These are phyloP conservation scores for Lasioglossum morio DNA, from an alignment of 2,888 invertebrate genomes.

Conservation along the genomic window DNA sequence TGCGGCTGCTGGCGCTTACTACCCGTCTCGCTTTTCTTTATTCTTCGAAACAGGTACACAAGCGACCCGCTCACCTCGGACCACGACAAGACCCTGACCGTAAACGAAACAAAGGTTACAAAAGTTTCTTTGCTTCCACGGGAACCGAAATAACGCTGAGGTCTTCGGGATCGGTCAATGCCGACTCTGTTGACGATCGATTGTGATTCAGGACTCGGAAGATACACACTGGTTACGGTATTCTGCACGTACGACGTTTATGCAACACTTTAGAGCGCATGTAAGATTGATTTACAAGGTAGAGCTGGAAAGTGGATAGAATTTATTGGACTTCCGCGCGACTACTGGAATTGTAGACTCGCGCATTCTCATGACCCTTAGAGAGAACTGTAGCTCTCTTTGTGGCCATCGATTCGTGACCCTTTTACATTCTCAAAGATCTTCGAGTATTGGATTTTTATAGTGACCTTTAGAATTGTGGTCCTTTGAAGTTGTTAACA, in stretches of 20 bases:
- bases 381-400: not conserved
- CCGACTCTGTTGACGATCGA: not conserved
- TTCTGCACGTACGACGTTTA: not conserved
- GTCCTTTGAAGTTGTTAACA: not conserved
- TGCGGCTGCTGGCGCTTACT: not conserved
- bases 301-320: not conserved
- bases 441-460: not conserved
- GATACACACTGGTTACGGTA: not conserved
- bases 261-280: not conserved
- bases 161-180: slow-evolving; percentile 15
- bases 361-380: not conserved
- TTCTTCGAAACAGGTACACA: slow-evolving; percentile 41
- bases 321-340: not conserved
- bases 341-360: not conserved
- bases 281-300: not conserved
- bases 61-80: slow-evolving; percentile 60
- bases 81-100: slow-evolving; percentile 67
- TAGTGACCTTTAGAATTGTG: not conserved
- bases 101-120: slow-evolving; percentile 65
- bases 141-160: slow-evolving; percentile 27
- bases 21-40: slow-evolving; percentile 58
- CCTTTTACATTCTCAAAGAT: not conserved
- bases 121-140: slow-evolving; percentile 41
- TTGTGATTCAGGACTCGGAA: not conserved
- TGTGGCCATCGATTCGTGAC: not conserved